phyloP scores from a whole-genome alignment of 2,113 vertebrate species.

The Channa argus region DNA sequence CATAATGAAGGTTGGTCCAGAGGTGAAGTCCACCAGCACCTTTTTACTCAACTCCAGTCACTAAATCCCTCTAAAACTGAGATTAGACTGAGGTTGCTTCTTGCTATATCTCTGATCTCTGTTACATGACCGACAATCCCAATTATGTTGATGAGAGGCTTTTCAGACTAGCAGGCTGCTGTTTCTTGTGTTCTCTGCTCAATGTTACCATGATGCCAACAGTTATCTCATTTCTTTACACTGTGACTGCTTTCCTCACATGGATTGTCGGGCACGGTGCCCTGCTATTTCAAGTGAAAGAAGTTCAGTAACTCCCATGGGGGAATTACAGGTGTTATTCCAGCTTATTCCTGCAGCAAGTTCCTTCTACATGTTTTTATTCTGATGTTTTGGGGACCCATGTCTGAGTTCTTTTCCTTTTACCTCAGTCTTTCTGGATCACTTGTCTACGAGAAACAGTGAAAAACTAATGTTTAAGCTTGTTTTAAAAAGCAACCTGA shows the following conservation, averaged over 20 bases:
- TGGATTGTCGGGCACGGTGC: neutral
- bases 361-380: slow-evolving; percentile 43
- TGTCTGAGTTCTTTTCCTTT: slow-evolving; percentile 19
- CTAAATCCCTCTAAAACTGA: too few relatives aligned
- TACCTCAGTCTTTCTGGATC: slow-evolving; percentile 13
- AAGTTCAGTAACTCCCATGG: too few relatives aligned
- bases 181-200: slow-evolving; percentile 4
- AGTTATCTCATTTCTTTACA: slow-evolving; percentile 36
- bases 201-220: slow-evolving; percentile 15
- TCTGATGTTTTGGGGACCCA: slow-evolving; percentile 29
- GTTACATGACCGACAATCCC: slow-evolving; percentile 14
- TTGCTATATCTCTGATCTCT: slow-evolving; percentile 1
- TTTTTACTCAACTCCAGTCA: too few relatives aligned
- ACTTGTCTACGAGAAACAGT: slow-evolving; percentile 12
- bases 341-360: slow-evolving; percentile 17
- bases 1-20: too few relatives aligned
- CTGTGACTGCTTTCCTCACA: slow-evolving; percentile 14
- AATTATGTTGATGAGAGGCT: slow-evolving; percentile 1
- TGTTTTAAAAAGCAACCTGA: slow-evolving; percentile 46
- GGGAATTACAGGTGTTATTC: too few relatives aligned
- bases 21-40: too few relatives aligned
- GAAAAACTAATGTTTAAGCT: slow-evolving; percentile 12
- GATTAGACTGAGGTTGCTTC: neutral
- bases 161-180: slow-evolving; percentile 8
- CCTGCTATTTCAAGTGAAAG: slow-evolving; percentile 10